Evolutionary conservation across 2,888 invertebrate genomes (phyloP).

Genomic region (Drosophila peninsularis): DNA sequence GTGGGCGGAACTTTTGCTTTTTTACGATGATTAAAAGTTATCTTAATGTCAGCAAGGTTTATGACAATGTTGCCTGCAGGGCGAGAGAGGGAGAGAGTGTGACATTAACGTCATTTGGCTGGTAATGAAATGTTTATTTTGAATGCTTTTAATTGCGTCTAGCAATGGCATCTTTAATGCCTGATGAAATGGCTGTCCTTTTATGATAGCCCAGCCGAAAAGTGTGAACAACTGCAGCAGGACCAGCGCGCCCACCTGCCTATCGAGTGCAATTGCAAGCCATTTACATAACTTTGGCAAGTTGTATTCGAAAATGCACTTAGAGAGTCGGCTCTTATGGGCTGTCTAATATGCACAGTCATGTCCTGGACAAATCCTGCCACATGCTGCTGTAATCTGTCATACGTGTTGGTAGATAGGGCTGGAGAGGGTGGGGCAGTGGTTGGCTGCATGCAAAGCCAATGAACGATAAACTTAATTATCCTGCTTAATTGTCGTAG

Average conservation of each 20-base stretch:
- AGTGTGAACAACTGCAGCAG: constrained; percentile 34
- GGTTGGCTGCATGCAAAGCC: constrained; percentile 53
- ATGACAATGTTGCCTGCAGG: constrained; percentile 63
- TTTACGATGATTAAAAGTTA: constrained; percentile 79
- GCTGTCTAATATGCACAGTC: constrained; percentile 57
- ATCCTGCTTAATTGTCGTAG: constrained; percentile 78
- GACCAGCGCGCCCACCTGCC: not conserved
- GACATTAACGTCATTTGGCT: constrained; percentile 47
- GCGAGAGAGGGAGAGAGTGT: not conserved
- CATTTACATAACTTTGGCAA: constrained; percentile 45
- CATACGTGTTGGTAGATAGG: constrained; percentile 52
- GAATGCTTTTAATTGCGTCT: constrained; percentile 76
- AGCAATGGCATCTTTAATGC: constrained; percentile 70
- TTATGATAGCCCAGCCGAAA: constrained; percentile 33
- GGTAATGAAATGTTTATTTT: constrained; percentile 71
- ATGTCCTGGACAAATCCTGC: constrained; percentile 40
- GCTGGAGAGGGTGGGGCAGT: constrained; percentile 9
- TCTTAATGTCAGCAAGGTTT: constrained; percentile 74
- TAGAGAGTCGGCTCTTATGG: constrained; percentile 48
- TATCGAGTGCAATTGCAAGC: constrained; percentile 14
- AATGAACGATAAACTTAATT: constrained; percentile 83
- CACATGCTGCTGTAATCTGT: constrained; percentile 61
- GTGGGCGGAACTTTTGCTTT: constrained; percentile 43
- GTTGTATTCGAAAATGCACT: constrained; percentile 72
- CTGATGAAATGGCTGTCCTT: constrained; percentile 59